These are phyloP conservation scores for Diarsia dahlii DNA, from an alignment of 2,888 invertebrate genomes.

Conservation along the genomic window DNA sequence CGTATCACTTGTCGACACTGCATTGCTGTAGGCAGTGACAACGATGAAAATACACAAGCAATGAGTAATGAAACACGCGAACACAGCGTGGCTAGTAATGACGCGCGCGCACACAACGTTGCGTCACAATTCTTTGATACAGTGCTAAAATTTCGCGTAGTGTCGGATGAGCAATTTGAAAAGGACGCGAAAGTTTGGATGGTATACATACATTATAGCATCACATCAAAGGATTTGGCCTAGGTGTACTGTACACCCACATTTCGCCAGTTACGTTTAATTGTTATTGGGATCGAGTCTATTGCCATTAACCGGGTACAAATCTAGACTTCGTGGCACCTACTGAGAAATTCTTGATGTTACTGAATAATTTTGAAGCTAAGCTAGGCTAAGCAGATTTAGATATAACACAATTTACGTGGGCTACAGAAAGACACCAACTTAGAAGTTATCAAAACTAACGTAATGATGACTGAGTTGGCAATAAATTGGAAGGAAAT, in stretches of 20 bases:
- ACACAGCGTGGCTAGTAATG: constrained; percentile 36
- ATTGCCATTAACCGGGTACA: no score
- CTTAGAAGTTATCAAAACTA: background rate
- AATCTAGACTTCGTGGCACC: no score
- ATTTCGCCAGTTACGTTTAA: no score
- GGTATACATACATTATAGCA: no score
- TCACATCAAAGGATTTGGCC: no score
- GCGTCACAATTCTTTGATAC: constrained; percentile 44
- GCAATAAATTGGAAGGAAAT: background rate
- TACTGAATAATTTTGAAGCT: background rate
- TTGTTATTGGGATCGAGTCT: no score
- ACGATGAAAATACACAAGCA: constrained; percentile 44
- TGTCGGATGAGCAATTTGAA: constrained; percentile 24
- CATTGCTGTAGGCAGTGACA: constrained; percentile 30
- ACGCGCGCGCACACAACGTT: constrained; percentile 48
- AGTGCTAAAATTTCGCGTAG: constrained; percentile 30
- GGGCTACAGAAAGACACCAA: background rate
- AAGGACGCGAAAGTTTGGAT: background rate
- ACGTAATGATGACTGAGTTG: background rate
- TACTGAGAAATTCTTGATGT: no score
- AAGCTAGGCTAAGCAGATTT: background rate
- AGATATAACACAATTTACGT: background rate
- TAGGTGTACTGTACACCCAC: no score
- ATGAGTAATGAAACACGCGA: constrained; percentile 54
- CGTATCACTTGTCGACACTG: constrained; percentile 30